These are phyloP conservation scores for Pantala flavescens DNA, from an alignment of 1,140 invertebrate species.

Conservation along the genomic window DNA sequence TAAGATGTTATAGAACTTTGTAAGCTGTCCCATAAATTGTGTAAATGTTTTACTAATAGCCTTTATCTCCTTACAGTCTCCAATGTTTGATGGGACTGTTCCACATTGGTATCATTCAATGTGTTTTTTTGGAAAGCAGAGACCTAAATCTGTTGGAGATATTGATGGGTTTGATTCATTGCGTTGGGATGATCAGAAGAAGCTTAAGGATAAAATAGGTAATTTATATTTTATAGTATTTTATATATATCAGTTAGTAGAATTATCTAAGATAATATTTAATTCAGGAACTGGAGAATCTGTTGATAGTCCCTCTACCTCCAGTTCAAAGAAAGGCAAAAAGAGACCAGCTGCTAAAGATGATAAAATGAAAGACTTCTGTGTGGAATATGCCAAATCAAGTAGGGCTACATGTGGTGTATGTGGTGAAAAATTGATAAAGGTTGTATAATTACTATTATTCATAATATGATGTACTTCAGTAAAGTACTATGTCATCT, in stretches of 20 bases:
- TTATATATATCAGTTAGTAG: background rate
- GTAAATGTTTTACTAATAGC: too few relatives aligned
- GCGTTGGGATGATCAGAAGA: slow-evolving; percentile 77
- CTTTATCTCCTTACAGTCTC: slow-evolving; percentile 51
- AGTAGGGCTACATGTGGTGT: slow-evolving; percentile 66
- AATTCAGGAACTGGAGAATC: slow-evolving; percentile 13
- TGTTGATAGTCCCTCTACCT: background rate
- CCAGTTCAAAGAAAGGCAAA: slow-evolving; percentile 27
- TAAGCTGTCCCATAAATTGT: too few relatives aligned
- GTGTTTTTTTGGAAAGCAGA: slow-evolving; percentile 81
- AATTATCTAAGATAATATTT: background rate
- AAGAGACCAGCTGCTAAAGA: slow-evolving; percentile 19
- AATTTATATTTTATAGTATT: slow-evolving; percentile 24
- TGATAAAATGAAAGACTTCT: slow-evolving; percentile 54
- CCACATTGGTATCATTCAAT: slow-evolving; percentile 80
- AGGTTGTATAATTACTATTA: slow-evolving; percentile 37
- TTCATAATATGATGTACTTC: too few relatives aligned
- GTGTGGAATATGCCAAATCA: slow-evolving; percentile 82
- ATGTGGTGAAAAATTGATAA: slow-evolving; percentile 79
- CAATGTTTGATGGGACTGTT: slow-evolving; percentile 81
- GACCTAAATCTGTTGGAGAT: slow-evolving; percentile 59
- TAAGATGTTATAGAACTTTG: too few relatives aligned
- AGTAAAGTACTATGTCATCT: too few relatives aligned
- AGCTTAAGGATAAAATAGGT: slow-evolving; percentile 64
- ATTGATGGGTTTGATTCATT: slow-evolving; percentile 78